These are phyloP conservation scores for Pangasius macronema DNA, from an alignment of 2,797 vertebrate genomes.

Conservation along the genomic window DNA sequence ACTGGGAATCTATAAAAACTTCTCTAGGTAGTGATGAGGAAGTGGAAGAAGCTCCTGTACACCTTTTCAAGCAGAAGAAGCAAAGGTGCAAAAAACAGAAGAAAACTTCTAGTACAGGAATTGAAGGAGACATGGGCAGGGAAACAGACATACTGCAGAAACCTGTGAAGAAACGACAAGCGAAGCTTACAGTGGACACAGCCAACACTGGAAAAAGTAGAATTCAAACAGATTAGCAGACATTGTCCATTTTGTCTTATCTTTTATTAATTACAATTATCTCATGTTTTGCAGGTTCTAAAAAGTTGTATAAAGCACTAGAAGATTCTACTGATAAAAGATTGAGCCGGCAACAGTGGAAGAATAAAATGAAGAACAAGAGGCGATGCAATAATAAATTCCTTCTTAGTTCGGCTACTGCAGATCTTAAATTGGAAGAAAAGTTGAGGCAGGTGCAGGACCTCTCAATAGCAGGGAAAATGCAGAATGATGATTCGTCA, in stretches of 20 bases:
- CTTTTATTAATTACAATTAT: not conserved
- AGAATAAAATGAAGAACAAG: slow-evolving; percentile 76
- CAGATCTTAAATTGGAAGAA: slow-evolving; percentile 9
- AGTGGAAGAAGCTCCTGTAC: slow-evolving; percentile 26
- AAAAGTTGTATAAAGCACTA: not conserved
- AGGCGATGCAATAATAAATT: slow-evolving; percentile 76
- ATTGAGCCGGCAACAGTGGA: slow-evolving; percentile 76
- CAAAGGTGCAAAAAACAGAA: slow-evolving; percentile 68
- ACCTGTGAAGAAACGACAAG: slow-evolving; percentile 48
- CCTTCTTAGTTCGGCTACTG: not conserved
- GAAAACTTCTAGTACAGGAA: slow-evolving; percentile 41
- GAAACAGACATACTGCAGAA: slow-evolving; percentile 35
- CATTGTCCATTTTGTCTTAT: not conserved
- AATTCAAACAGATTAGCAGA: not conserved
- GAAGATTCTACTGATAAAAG: slow-evolving; percentile 34
- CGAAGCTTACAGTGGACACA: slow-evolving; percentile 40
- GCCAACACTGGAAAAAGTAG: slow-evolving; percentile 53
- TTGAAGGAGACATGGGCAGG: slow-evolving; percentile 48
- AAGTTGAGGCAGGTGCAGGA: not conserved
- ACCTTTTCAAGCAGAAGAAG: slow-evolving; percentile 63
- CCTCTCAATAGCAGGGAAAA: not conserved
- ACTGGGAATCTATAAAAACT: slow-evolving; percentile 61
- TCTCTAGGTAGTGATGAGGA: slow-evolving; percentile 70
- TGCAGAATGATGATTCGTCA: not conserved
- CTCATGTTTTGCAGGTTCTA: slow-evolving; percentile 21